Conservation (phyloP, 2,797 vertebrate genomes). For the Muscicapa comitata region DNA sequence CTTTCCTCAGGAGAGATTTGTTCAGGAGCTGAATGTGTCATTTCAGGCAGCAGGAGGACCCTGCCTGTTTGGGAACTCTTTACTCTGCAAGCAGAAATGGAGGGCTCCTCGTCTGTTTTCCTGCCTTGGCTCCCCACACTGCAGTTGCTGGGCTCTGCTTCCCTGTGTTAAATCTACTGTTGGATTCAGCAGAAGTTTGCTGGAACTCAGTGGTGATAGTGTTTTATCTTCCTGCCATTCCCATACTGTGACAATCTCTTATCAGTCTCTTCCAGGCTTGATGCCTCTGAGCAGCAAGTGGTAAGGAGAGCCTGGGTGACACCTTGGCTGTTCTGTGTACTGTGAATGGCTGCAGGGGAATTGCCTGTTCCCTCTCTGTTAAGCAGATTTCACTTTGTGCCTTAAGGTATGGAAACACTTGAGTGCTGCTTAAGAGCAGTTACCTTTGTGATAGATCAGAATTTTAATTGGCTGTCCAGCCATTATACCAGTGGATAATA, state of each 20-base stretch:
- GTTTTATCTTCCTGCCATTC: not conserved
- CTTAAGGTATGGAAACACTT: not conserved
- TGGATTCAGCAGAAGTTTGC: not conserved
- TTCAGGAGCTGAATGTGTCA: not conserved
- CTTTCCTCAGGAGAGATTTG: not conserved
- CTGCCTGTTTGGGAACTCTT: not conserved
- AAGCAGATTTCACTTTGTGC: not conserved
- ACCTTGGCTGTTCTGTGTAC: accelerated
- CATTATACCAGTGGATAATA: not conserved
- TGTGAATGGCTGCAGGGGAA: not conserved
- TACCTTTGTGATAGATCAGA: not conserved
- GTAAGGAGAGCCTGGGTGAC: not conserved
- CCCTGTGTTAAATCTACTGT: not conserved
- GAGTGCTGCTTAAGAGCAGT: not conserved
- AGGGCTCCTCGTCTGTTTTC: not conserved
- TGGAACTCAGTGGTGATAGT: not conserved
- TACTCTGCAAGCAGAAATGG: not conserved
- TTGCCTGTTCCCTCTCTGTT: not conserved
- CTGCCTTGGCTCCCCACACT: not conserved
- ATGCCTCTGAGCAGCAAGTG: not conserved
- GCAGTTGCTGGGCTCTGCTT: not conserved
- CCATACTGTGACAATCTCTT: not conserved
- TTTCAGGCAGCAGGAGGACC: not conserved
- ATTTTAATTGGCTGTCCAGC: not conserved
- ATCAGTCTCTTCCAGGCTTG: not conserved